Evolutionary conservation across 1,140 invertebrate species (phyloP).

Genomic region (Linepithema humile): DNA sequence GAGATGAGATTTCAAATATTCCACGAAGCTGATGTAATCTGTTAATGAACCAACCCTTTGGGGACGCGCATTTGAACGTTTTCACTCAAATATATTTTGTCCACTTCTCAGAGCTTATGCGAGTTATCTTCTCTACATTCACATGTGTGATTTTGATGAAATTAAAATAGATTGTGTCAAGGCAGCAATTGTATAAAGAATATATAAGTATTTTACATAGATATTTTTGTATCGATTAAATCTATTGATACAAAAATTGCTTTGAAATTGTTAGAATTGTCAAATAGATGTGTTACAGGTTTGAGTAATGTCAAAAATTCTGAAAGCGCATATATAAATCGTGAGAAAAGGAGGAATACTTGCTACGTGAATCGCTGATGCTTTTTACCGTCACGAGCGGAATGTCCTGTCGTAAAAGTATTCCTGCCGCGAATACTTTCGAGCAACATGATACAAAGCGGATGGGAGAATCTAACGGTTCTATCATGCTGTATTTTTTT

Average conservation of each 20-base stretch:
- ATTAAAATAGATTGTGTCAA: not conserved
- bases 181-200: not conserved
- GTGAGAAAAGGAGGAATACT: not conserved
- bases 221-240: too few species aligned
- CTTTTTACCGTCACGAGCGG: not conserved
- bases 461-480: constrained; percentile 7
- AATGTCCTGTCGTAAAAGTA: constrained; percentile 12
- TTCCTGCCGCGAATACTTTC: not conserved
- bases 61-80: not conserved
- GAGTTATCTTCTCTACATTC: not conserved
- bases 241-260: not conserved
- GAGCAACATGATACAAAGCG: not conserved
- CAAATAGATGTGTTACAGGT: not conserved
- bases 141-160: not conserved
- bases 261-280: not conserved
- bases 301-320: not conserved
- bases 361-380: not conserved
- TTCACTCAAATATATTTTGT: not conserved
- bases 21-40: constrained; percentile 44
- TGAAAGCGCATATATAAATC: not conserved
- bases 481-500: not conserved
- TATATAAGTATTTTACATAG: not conserved
- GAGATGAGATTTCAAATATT: constrained; percentile 72
- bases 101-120: not conserved
- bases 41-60: constrained; percentile 28